Conservation (phyloP, 1,140 invertebrate genomes). For the Nephotettix cincticeps region DNA sequence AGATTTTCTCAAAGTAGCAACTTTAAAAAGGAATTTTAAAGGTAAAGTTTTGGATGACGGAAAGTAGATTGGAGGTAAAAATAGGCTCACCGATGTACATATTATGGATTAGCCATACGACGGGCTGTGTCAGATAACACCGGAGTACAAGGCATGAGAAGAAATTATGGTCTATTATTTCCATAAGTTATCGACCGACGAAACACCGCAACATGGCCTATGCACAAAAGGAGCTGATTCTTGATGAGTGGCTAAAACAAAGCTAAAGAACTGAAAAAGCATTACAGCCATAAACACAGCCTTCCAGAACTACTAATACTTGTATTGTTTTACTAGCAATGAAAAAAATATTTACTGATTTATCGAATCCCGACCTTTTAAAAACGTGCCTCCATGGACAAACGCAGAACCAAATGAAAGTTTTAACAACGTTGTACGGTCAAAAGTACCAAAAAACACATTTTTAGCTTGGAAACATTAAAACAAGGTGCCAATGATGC, state of each 20-base stretch:
- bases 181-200: too few relatives aligned
- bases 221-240: too few relatives aligned
- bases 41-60: too few relatives aligned
- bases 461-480: slow-evolving; percentile 31
- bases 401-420: slow-evolving; percentile 35
- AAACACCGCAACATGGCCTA: too few relatives aligned
- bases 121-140: too few relatives aligned
- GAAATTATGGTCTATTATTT: too few relatives aligned
- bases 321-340: not conserved
- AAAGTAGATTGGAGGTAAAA: too few relatives aligned
- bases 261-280: not conserved
- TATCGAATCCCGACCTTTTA: slow-evolving; percentile 27
- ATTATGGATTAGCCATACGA: too few relatives aligned
- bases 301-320: not conserved
- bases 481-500: slow-evolving; percentile 27
- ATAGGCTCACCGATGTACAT: too few relatives aligned
- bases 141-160: too few relatives aligned
- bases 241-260: not conserved
- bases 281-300: not conserved
- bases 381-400: slow-evolving; percentile 33
- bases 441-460: slow-evolving; percentile 31
- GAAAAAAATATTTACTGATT: slow-evolving; percentile 29
- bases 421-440: slow-evolving; percentile 34
- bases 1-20: too few relatives aligned
- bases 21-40: too few relatives aligned